phyloP scores from a whole-genome alignment of 2,113 vertebrate species.

The Meriones unguiculatus region DNA sequence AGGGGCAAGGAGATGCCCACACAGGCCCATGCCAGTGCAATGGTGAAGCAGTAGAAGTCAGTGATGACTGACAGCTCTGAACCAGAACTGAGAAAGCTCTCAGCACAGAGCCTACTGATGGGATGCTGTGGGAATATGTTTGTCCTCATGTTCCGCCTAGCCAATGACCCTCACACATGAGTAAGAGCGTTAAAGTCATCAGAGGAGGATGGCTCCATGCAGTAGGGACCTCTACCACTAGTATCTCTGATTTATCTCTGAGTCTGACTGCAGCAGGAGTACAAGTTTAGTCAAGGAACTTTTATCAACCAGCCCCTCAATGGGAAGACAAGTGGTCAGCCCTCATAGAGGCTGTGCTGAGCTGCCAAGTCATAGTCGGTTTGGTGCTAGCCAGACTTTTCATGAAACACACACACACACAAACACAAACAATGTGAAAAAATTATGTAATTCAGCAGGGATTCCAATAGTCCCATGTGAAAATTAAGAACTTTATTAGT shows the following conservation, averaged over 20 bases:
- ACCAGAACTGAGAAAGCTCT: neutral
- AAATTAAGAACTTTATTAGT: constrained; percentile 18
- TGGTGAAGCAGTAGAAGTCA: neutral
- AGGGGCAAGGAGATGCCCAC: neutral
- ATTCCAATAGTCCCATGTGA: neutral
- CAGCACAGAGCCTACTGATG: neutral
- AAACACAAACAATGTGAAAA: neutral
- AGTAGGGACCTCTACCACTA: neutral
- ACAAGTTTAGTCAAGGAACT: neutral
- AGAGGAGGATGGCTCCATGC: neutral
- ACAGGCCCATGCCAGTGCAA: neutral
- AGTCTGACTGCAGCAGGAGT: neutral
- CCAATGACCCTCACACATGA: neutral
- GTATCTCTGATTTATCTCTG: neutral
- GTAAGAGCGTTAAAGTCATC: neutral
- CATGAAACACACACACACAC: neutral
- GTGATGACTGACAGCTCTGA: neutral
- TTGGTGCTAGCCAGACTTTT: neutral
- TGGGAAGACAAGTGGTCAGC: neutral
- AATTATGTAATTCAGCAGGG: constrained; percentile 1
- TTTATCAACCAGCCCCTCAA: neutral
- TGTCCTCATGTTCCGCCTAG: neutral
- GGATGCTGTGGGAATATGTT: neutral
- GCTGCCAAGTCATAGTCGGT: neutral
- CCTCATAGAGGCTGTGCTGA: neutral